Evolutionary conservation across 2,797 vertebrate genomes (phyloP).

Genomic region (Neostethus bicornis): DNA sequence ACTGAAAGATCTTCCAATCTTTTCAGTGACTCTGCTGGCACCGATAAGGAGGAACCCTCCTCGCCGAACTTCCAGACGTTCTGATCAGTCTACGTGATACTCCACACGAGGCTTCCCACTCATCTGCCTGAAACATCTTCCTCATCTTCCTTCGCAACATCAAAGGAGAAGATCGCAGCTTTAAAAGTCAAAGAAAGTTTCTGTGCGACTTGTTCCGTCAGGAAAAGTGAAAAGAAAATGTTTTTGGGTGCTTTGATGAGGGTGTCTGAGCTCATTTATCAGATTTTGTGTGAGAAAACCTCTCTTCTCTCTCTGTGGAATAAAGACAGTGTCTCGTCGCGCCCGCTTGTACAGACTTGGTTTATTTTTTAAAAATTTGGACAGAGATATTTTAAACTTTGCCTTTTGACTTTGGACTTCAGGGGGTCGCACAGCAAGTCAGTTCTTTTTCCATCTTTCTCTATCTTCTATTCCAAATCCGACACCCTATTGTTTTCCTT

Average conservation of each 20-base stretch:
- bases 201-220: conserved; percentile 14
- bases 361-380: too few relatives aligned
- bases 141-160: conserved; percentile 35
- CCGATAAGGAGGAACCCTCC: conserved; percentile 14
- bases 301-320: too few relatives aligned
- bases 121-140: conserved; percentile 12
- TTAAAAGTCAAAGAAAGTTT: conserved; percentile 16
- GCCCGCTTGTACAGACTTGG: too few relatives aligned
- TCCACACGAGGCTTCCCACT: background rate
- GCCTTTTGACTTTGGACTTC: too few relatives aligned
- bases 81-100: background rate
- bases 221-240: conserved; percentile 44
- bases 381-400: too few relatives aligned
- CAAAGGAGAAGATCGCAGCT: conserved; percentile 35
- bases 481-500: too few relatives aligned
- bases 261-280: conserved; percentile 71
- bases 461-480: too few relatives aligned
- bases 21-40: too few relatives aligned
- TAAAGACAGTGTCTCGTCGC: too few relatives aligned
- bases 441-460: too few relatives aligned
- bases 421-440: too few relatives aligned
- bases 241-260: conserved; percentile 23
- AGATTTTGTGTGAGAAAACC: conserved; percentile 40
- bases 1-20: too few relatives aligned
- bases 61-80: background rate